Conservation (phyloP, 2,888 invertebrate species). For the Orgyia antiqua region DNA sequence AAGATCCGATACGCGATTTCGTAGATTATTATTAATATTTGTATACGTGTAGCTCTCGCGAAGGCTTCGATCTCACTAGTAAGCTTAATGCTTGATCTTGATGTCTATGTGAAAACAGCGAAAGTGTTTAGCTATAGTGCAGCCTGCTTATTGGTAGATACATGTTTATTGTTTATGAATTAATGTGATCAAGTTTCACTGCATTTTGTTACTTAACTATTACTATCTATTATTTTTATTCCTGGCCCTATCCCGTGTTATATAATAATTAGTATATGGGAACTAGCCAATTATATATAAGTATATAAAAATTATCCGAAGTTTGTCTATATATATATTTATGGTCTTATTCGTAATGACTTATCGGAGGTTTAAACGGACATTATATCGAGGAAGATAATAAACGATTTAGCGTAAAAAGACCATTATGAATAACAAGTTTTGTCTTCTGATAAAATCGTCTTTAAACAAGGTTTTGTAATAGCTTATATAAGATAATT, state of each 20-base stretch:
- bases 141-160: constrained; percentile 12
- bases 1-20: constrained; percentile 2
- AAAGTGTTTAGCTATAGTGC: constrained; percentile 44
- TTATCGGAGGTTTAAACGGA: too few relatives aligned
- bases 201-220: not conserved
- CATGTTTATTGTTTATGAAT: constrained; percentile 12
- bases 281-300: too few relatives aligned
- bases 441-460: too few relatives aligned
- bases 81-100: constrained; percentile 46
- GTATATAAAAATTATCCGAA: too few relatives aligned
- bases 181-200: constrained; percentile 9
- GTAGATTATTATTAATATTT: constrained; percentile 9
- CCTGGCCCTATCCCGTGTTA: too few relatives aligned
- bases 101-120: constrained; percentile 59
- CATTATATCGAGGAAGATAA: too few relatives aligned
- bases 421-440: too few relatives aligned
- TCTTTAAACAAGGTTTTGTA: not conserved
- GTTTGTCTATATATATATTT: too few relatives aligned
- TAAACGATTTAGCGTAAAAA: too few relatives aligned
- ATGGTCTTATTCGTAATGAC: too few relatives aligned
- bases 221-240: too few relatives aligned
- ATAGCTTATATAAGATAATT: not conserved
- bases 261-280: too few relatives aligned
- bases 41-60: constrained; percentile 43
- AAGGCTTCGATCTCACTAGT: constrained; percentile 42